phyloP scores from a whole-genome alignment of 2,888 invertebrate species.

The Cerastoderma edule region DNA sequence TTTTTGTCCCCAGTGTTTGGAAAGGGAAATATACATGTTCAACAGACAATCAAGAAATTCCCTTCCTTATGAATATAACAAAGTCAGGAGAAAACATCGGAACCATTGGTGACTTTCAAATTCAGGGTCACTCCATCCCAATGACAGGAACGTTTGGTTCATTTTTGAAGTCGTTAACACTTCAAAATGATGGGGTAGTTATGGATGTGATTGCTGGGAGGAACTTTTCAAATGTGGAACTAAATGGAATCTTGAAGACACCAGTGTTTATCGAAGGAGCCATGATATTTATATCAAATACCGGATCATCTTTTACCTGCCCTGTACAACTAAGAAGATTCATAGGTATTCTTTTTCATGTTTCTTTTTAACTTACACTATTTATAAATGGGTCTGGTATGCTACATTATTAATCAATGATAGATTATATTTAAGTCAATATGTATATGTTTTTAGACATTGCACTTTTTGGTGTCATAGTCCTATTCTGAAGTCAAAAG shows the following conservation, averaged over 20 bases:
- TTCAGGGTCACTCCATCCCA: slow-evolving; percentile 23
- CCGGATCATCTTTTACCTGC: slow-evolving; percentile 33
- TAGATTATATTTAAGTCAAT: too few species aligned
- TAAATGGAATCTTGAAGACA: slow-evolving; percentile 40
- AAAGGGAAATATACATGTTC: slow-evolving; percentile 49
- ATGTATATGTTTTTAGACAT: too few species aligned
- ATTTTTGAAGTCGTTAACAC: slow-evolving; percentile 30
- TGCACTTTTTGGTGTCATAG: too few species aligned
- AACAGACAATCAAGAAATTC: slow-evolving; percentile 23
- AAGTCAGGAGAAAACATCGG: slow-evolving; percentile 41
- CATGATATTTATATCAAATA: slow-evolving; percentile 25
- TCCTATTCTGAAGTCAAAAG: too few species aligned
- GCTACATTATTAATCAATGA: too few species aligned
- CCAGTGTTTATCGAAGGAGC: slow-evolving; percentile 39
- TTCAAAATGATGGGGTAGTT: slow-evolving; percentile 36
- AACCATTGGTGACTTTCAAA: slow-evolving; percentile 29
- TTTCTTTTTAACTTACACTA: neutral
- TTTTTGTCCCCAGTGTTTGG: slow-evolving; percentile 56
- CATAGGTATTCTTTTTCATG: slow-evolving; percentile 27
- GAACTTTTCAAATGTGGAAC: slow-evolving; percentile 51
- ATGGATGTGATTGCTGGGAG: slow-evolving; percentile 28
- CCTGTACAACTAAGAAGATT: slow-evolving; percentile 40
- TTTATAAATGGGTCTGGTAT: too few species aligned
- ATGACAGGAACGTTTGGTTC: slow-evolving; percentile 45
- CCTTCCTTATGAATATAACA: slow-evolving; percentile 46